Conservation (phyloP, 2,113 vertebrate genomes). For the Cyprinus carpio region DNA sequence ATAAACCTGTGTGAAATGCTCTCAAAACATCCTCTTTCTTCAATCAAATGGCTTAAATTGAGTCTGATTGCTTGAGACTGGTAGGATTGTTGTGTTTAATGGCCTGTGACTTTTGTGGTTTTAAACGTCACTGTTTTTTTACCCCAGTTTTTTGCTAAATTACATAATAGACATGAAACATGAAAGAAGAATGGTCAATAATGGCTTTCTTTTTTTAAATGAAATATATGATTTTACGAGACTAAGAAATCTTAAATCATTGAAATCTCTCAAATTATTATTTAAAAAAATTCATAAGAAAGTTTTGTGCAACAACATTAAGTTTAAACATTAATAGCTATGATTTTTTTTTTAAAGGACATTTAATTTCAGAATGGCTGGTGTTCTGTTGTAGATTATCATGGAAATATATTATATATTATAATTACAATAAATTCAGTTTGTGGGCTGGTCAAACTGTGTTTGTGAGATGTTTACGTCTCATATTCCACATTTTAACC, state of each 20-base stretch:
- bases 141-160: neutral
- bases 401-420: too few species aligned
- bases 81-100: neutral
- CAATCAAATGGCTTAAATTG: neutral
- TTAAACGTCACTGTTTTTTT: neutral
- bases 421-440: too few species aligned
- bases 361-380: too few species aligned
- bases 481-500: neutral
- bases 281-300: too few species aligned
- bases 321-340: neutral
- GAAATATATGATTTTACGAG: neutral
- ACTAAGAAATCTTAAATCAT: too few species aligned
- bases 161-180: too few species aligned
- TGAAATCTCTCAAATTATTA: too few species aligned
- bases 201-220: neutral
- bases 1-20: neutral
- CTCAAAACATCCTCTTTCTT: constrained; percentile 3
- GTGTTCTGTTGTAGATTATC: too few species aligned
- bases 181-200: too few species aligned
- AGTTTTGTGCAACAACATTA: too few species aligned
- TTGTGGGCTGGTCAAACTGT: too few species aligned
- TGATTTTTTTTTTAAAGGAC: too few species aligned
- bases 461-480: neutral
- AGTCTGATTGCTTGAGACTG: neutral
- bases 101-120: neutral